Evolutionary conservation across 1,140 invertebrate genomes (phyloP).

Genomic region (Drosophila auraria): DNA sequence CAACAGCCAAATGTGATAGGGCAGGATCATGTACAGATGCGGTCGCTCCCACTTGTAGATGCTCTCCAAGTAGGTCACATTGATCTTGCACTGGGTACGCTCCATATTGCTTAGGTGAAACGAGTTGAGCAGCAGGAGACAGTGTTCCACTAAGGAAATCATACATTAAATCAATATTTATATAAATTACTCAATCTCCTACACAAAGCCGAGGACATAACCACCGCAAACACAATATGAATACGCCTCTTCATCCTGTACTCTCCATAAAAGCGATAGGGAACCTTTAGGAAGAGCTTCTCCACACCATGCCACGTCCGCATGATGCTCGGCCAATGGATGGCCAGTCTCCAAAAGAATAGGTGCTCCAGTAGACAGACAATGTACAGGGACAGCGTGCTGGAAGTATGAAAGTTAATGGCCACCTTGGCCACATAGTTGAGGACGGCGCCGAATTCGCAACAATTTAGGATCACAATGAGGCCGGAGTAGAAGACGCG

Average conservation of each 20-base stretch:
- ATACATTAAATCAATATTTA: not conserved
- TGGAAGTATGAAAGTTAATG: constrained; percentile 72
- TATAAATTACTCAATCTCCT: not conserved
- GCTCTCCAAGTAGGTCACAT: constrained; percentile 68
- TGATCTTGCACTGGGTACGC: constrained; percentile 73
- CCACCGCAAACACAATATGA: constrained; percentile 56
- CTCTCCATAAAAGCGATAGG: constrained; percentile 75
- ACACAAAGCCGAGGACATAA: constrained; percentile 72
- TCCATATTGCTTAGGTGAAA: constrained; percentile 74
- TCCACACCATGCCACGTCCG: constrained; percentile 63
- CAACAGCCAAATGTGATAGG: constrained; percentile 66
- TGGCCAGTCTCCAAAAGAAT: constrained; percentile 76
- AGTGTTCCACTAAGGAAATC: constrained; percentile 62
- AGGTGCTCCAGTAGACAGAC: constrained; percentile 77
- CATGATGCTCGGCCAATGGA: constrained; percentile 73
- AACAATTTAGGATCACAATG: constrained; percentile 56
- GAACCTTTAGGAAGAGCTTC: constrained; percentile 65
- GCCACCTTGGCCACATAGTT: constrained; percentile 53
- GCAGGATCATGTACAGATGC: constrained; percentile 66
- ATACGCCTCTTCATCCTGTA: constrained; percentile 73
- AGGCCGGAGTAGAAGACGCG: constrained; percentile 55
- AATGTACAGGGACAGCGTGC: constrained; percentile 65
- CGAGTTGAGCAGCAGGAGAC: constrained; percentile 64
- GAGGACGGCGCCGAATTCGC: constrained; percentile 66
- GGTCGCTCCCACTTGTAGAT: constrained; percentile 75